These are phyloP conservation scores for Cebidichthys violaceus DNA, from an alignment of 2,113 vertebrate genomes.

Conservation along the genomic window DNA sequence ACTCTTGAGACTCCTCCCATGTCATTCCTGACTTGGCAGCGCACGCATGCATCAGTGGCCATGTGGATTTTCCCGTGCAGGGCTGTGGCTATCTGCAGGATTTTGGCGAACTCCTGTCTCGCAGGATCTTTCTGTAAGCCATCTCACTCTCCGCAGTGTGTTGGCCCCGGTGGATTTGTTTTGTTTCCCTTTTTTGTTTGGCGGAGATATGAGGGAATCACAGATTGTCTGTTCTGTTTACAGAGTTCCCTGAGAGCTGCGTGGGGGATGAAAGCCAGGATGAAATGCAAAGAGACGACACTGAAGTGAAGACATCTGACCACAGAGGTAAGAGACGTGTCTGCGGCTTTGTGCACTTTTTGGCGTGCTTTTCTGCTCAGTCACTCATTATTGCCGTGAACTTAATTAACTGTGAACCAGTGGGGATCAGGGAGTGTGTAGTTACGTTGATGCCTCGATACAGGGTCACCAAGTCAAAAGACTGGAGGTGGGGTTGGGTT, in stretches of 20 bases:
- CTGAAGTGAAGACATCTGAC: conserved; percentile 33
- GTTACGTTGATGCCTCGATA: conserved; percentile 37
- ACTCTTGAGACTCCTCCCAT: conserved; percentile 60
- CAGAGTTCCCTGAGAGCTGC: conserved; percentile 56
- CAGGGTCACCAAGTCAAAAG: conserved; percentile 43
- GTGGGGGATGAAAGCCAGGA: conserved; percentile 43
- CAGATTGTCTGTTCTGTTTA: conserved; percentile 58
- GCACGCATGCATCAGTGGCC: conserved; percentile 62
- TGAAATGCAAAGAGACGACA: conserved; percentile 34
- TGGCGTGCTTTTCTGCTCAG: background rate
- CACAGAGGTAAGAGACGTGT: conserved; percentile 54
- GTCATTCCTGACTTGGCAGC: conserved; percentile 59
- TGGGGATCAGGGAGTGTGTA: conserved; percentile 11
- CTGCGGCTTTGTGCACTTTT: background rate
- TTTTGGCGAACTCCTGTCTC: conserved; percentile 37
- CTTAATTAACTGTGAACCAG: conserved; percentile 31
- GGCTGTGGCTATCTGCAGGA: conserved; percentile 35
- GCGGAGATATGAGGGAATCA: conserved; percentile 38
- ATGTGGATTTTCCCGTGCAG: conserved; percentile 56
- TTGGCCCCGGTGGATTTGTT: conserved; percentile 18
- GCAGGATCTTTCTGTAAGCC: conserved; percentile 30
- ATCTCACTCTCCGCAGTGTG: conserved; percentile 4
- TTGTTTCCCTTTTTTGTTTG: background rate
- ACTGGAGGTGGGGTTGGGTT: conserved; percentile 20
- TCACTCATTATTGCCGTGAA: conserved; percentile 3